Evolutionary conservation across 2,888 invertebrate species (phyloP), one percentile per base, ranked within the genome.

Genomic region (Glyphotaelius pellucidus): DNA sequence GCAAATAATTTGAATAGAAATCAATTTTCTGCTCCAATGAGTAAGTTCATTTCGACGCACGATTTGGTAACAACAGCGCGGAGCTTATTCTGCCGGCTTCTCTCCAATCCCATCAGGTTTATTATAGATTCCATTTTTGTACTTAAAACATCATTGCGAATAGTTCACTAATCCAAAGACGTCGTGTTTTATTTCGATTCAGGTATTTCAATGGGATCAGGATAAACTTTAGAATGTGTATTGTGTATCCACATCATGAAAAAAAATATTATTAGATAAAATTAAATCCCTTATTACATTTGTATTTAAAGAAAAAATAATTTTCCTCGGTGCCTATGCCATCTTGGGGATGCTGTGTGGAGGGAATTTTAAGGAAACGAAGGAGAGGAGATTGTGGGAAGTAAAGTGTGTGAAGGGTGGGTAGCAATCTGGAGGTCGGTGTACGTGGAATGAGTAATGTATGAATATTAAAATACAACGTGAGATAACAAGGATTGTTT

Each of bases 1-100:
- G 92, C 93, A 93, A 92, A 93, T 93, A 93, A 93, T 93, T 93
- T 92, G 93, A 93, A 93, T 93, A 81, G 91, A 92, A 92, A 93
- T 91, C 93, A 93, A 93, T 93, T 93, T 93, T 93, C 93, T 92
- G 93, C 92, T 90, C 91, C 67, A 89, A 91, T 80, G 92, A 91
- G 92, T 92, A 91, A 91, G 88, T 93, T 93, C 93, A 92, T 93
- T 93, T 92, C 93, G 90, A 90, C 93, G 93, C 91, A 91, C 92
- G 93, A 90, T 93, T 93, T 92, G 92, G 91, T 93, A 92, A 92
- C 90, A 93, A 91, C 92, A 88, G 91, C 89, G 84, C n/a, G 81
- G 47, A 80, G 93, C 92, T 93, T 93, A 93, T 92, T 93, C 93
- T 87, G 86, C 80, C 87, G 87, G 91, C 83, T 93, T 91, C 91